phyloP scores from a whole-genome alignment of 35 echinoderm and acorn worm genomes.

The Apostichopus japonicus region DNA sequence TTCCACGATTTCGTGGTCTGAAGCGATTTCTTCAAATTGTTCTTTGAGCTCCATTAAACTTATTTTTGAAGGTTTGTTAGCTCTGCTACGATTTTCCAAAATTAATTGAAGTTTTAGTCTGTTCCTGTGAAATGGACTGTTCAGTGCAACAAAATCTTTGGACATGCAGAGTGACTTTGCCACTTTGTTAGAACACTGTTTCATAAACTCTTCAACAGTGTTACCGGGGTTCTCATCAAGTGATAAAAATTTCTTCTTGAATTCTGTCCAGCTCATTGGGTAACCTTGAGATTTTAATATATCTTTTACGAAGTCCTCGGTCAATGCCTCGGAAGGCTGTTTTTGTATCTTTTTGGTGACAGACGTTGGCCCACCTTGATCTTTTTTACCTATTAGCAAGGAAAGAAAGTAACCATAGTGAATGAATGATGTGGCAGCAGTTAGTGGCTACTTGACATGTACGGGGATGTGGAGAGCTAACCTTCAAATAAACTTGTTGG shows the following conservation, averaged over 20 bases:
- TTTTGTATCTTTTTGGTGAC: neutral
- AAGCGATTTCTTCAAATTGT: slow-evolving; percentile 44
- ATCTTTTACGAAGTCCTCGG: neutral
- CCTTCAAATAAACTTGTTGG: too few relatives aligned
- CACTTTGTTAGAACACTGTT: neutral
- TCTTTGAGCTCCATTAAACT: neutral
- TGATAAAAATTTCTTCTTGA: slow-evolving; percentile 11
- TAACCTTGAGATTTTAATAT: neutral
- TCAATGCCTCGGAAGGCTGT: neutral
- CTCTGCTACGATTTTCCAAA: slow-evolving; percentile 7
- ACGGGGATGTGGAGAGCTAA: too few relatives aligned
- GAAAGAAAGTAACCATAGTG: neutral
- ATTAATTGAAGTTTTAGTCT: slow-evolving; percentile 7
- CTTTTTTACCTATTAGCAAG: neutral
- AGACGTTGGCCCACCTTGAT: neutral
- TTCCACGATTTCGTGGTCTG: neutral
- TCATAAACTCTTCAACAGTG: neutral
- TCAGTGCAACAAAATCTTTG: slow-evolving; percentile 31
- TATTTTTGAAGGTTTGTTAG: neutral
- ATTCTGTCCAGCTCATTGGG: slow-evolving; percentile 38
- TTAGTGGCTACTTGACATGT: too few relatives aligned
- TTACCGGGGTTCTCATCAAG: neutral
- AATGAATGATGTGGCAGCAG: too few relatives aligned
- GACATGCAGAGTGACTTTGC: slow-evolving; percentile 10
- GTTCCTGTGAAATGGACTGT: slow-evolving; percentile 19